Evolutionary conservation across 2,797 vertebrate genomes (phyloP).

Genomic region (Macropus fuliginosus): DNA sequence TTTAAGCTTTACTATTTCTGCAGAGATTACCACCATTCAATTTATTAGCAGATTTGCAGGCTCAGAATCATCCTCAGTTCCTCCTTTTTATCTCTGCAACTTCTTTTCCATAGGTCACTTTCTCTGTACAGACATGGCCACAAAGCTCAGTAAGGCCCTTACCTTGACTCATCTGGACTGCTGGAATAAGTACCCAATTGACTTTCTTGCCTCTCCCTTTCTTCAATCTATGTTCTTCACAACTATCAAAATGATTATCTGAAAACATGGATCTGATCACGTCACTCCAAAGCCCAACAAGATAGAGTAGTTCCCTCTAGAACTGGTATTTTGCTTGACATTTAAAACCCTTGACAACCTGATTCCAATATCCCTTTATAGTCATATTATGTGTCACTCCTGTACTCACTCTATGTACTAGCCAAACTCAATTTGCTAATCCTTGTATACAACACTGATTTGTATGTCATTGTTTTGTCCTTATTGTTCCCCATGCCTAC

Average conservation of each 20-base stretch:
- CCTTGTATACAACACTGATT: neutral
- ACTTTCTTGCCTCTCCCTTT: neutral
- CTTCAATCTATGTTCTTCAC: neutral
- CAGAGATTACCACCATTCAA: neutral
- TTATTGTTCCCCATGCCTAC: neutral
- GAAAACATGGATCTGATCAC: neutral
- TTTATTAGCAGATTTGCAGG: neutral
- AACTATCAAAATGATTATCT: neutral
- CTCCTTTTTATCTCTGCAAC: neutral
- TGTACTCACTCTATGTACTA: neutral
- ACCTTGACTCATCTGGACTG: neutral
- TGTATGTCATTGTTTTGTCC: neutral
- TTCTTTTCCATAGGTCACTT: neutral
- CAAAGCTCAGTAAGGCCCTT: neutral
- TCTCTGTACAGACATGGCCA: neutral
- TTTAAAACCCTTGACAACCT: neutral
- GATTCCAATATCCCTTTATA: neutral
- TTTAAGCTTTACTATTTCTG: neutral
- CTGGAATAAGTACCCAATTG: neutral
- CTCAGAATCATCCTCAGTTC: neutral
- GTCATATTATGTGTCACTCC: neutral
- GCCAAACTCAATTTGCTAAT: neutral
- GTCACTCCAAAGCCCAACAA: neutral
- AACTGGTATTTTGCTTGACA: neutral
- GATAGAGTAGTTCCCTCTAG: rapidly evolving